These are phyloP conservation scores for Parasteatoda lunata DNA, from an alignment of 2,888 invertebrate species.

Conservation along the genomic window DNA sequence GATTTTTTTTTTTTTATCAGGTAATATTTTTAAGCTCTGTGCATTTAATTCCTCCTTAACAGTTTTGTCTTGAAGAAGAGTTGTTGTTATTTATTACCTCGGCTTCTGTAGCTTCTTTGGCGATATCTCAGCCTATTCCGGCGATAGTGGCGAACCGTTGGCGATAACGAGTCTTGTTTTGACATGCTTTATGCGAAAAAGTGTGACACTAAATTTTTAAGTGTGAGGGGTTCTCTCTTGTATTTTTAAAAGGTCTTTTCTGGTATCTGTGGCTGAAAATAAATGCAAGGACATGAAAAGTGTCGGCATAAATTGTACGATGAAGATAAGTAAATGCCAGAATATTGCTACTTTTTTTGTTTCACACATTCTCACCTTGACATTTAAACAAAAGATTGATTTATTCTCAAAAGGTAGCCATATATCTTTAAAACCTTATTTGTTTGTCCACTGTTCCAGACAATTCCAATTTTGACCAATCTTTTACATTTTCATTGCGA, in stretches of 20 bases:
- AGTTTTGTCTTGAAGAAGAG: conserved; percentile 28
- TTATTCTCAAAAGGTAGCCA: too few species aligned
- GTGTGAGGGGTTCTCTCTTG: not conserved
- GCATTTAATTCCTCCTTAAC: conserved; percentile 36
- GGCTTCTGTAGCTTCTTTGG: conserved; percentile 10
- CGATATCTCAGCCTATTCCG: conserved; percentile 38
- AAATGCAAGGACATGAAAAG: conserved; percentile 23
- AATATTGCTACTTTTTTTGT: not conserved
- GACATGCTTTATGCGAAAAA: conserved; percentile 37
- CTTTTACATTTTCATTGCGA: too few species aligned
- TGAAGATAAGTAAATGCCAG: conserved; percentile 24
- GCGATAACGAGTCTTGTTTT: conserved; percentile 36
- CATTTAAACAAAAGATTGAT: too few species aligned
- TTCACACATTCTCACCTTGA: too few species aligned
- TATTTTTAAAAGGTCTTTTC: conserved; percentile 18
- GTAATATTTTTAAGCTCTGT: not conserved
- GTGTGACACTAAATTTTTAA: conserved; percentile 33
- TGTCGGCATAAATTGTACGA: conserved; percentile 5
- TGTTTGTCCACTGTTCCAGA: too few species aligned
- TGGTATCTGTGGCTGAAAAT: conserved; percentile 22
- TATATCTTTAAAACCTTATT: too few species aligned
- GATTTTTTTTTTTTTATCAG: not conserved
- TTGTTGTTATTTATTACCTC: conserved; percentile 35
- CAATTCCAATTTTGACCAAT: too few species aligned
- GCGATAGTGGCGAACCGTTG: conserved; percentile 24